Conservation (phyloP, 2,888 invertebrate genomes). For the Dioctria rufipes region DNA sequence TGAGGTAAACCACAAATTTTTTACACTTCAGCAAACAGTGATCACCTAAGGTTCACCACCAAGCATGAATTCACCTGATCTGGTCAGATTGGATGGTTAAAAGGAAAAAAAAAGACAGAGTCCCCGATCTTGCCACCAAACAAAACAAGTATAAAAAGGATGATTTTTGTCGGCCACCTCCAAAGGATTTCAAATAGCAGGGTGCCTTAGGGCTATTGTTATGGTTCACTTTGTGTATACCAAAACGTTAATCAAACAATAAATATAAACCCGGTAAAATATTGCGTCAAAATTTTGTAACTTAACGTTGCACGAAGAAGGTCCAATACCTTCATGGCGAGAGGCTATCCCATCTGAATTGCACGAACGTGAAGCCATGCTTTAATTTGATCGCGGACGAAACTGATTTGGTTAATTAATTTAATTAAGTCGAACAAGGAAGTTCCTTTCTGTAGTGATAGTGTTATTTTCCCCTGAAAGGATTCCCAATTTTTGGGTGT, state of each 20-base stretch:
- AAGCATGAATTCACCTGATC: conserved; percentile 45
- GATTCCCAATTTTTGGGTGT: conserved; percentile 30
- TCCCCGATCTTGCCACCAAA: conserved; percentile 3
- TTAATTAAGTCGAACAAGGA: conserved; percentile 47
- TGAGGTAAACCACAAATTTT: conserved; percentile 52
- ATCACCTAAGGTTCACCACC: conserved; percentile 45
- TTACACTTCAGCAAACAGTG: conserved; percentile 53
- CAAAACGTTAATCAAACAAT: conserved; percentile 41
- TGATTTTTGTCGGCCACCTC: conserved; percentile 40
- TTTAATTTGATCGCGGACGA: conserved; percentile 30
- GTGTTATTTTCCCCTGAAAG: conserved; percentile 7
- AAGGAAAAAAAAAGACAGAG: conserved; percentile 8
- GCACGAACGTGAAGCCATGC: conserved; percentile 40
- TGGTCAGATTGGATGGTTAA: neutral
- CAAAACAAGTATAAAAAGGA: conserved; percentile 40
- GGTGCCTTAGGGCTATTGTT: conserved; percentile 29
- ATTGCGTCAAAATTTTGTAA: conserved; percentile 34
- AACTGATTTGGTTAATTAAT: conserved; percentile 45
- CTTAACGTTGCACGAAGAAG: neutral
- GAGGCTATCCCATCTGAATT: neutral
- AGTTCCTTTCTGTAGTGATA: conserved; percentile 24
- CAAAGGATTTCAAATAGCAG: conserved; percentile 40
- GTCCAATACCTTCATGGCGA: neutral
- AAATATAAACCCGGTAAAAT: conserved; percentile 36
- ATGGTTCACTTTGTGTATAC: neutral